phyloP scores from a whole-genome alignment of 2,797 vertebrate genomes.

The Tadarida brasiliensis region DNA sequence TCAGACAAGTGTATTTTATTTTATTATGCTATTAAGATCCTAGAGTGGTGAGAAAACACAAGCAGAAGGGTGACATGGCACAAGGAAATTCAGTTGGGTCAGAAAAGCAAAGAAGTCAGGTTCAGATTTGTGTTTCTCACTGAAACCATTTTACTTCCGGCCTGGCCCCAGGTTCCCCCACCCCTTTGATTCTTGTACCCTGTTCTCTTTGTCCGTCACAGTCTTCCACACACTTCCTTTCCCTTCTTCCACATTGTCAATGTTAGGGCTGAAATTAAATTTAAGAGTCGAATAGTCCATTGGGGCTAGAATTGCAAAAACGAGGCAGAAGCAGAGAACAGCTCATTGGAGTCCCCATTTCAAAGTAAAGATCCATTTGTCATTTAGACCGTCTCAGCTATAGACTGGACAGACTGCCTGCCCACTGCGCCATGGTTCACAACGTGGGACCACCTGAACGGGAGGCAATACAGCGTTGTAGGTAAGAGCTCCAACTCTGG shows the following conservation, averaged over 20 bases:
- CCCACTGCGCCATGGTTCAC: neutral
- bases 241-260: neutral
- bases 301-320: neutral
- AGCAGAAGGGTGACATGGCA: neutral
- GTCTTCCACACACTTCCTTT: neutral
- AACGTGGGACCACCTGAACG: neutral
- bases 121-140: neutral
- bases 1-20: constrained; percentile 61
- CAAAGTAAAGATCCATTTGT: neutral
- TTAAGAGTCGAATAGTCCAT: neutral
- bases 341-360: neutral
- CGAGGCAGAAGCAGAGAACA: neutral
- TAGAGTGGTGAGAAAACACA: neutral
- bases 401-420: neutral
- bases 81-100: neutral
- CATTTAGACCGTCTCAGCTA: neutral
- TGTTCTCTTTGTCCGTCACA: neutral
- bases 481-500: neutral
- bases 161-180: neutral
- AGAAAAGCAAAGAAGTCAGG: neutral
- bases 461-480: neutral
- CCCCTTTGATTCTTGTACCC: neutral
- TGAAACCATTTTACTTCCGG: neutral
- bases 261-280: neutral
- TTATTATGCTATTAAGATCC: constrained; percentile 34